Base-by-base conservation (phyloP, 2,888 invertebrate species). In the Drosophila fulvimacula region DNA sequence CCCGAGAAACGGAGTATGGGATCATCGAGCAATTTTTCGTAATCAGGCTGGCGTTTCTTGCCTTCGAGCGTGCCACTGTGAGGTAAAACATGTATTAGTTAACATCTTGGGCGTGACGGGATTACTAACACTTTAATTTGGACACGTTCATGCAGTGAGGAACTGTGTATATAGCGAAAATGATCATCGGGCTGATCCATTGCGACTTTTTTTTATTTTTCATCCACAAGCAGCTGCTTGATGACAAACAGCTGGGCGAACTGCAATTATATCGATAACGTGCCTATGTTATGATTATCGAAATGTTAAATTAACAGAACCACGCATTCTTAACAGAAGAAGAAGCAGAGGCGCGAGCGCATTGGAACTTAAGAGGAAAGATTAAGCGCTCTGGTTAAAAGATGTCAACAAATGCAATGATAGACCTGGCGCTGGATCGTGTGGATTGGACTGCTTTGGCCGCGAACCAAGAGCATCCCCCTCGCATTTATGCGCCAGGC, bases 1-100 rank as follows among this genome's bases (percentile, higher is more conserved):
- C 98, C 98, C 0, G 98, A 98, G 92, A 96, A 98, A 89, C 97
- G 96, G 57, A 98, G 93, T 94, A 98, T 95, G 0, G 98, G 98
- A 90, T 98, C 96, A 24, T 95, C 94, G 1, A 98, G 93, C 5
- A 99, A 93, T 90, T 97, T 96, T 88, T 97, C 96, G 94, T 97
- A 98, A 87, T 96, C 96, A 0, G 97, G 97, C 89, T 97, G 96
- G 55, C 96, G 94, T 63, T 96, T 94, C 91, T 96, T 96, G 1
- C 99, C 99, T 94, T 99, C 98, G 69, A 99, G 93, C 2, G 98
- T 98, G 9, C 98, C 98, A 88, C 98, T 98, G 90, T 4, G 73
- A 17, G 49, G 19, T 4, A 24, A 19, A 68, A 61, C 53, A 27
- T 42, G 51, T 17, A 39, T 55, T 19, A 30, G 17, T 27, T 9